Base-by-base conservation (phyloP, 2,888 invertebrate species). In the Cyaniris semiargus region DNA sequence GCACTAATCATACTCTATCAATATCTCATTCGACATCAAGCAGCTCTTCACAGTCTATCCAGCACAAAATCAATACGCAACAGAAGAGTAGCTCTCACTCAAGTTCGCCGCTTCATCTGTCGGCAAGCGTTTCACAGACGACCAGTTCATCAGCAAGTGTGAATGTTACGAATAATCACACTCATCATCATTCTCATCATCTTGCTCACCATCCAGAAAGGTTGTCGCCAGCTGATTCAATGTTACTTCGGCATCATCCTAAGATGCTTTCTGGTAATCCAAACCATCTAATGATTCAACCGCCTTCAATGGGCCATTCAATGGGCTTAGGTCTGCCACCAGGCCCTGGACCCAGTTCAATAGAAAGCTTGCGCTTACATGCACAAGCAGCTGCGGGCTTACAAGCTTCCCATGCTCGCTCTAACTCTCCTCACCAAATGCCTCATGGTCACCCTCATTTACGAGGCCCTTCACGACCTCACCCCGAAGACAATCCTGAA, bases 281-380 rank as follows among this genome's bases (percentile, higher is more conserved):
- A 60, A 95, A 95, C 85, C 95, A 95, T 82, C 87, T 95, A 76
- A 95, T 96, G 95, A 95, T 95, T 78, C 96, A 95, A 82, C 95
- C 95, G 2, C 95, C 95, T 6, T 94, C 95, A 75, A 94, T 96
- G 94, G 95, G 95, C 3, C 95, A 95, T 85, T 95, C 95, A 78
- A 91, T 94, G 89, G 90, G 92, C 7, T 85, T 95, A 79, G 95
- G 95, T 72, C 83, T 94, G 75, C 95, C 95, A 6, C 94, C 95
- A 0, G 94, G 95, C 3, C 94, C 95, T 66, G 95, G 95, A 0
- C 94, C 95, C 44, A 95, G 95, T 84, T 96, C 96, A 0, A 90
- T 97, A 84, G 97, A 97, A 83, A 97, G 96, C 76, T 88, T 97
- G 79, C 91, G 97, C 81, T 95, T 97, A 71, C 97, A 97, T 86